Evolutionary conservation across 2,797 vertebrate species (phyloP).

Genomic region (Mus spretus): DNA sequence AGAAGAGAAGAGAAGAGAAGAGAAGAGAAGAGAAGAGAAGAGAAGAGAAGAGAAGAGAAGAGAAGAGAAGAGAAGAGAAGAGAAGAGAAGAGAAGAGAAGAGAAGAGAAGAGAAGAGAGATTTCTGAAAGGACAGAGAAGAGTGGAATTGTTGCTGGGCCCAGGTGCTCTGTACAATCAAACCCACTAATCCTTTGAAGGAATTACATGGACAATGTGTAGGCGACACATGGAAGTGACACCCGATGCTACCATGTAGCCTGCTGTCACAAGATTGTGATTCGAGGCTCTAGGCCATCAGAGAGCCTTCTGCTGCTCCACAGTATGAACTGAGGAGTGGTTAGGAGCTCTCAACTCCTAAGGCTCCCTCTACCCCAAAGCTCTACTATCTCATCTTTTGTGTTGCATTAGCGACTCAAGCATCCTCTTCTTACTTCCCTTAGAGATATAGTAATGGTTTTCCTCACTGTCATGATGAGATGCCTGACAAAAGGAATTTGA

Average conservation of each 20-base stretch:
- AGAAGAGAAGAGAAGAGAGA: too few relatives aligned
- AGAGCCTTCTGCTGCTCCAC: not conserved
- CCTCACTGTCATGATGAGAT: not conserved
- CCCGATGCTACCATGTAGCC: fast-evolving
- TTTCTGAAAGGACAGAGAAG: not conserved
- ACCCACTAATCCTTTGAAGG: not conserved
- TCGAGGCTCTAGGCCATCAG: not conserved
- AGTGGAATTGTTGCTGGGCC: not conserved
- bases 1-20: too few relatives aligned
- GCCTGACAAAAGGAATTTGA: not conserved
- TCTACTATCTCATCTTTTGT: not conserved
- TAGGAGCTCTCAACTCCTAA: not conserved
- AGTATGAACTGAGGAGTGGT: not conserved
- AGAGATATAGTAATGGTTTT: not conserved
- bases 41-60: too few relatives aligned
- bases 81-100: too few relatives aligned
- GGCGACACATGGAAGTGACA: not conserved
- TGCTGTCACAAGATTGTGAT: not conserved
- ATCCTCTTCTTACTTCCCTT: not conserved
- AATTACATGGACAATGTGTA: not conserved
- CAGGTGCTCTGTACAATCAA: not conserved
- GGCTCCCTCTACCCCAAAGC: not conserved
- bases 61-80: too few relatives aligned
- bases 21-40: too few relatives aligned
- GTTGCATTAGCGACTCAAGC: not conserved